Conservation (phyloP, 2,113 vertebrate genomes). For the Phodopus roborovskii region DNA sequence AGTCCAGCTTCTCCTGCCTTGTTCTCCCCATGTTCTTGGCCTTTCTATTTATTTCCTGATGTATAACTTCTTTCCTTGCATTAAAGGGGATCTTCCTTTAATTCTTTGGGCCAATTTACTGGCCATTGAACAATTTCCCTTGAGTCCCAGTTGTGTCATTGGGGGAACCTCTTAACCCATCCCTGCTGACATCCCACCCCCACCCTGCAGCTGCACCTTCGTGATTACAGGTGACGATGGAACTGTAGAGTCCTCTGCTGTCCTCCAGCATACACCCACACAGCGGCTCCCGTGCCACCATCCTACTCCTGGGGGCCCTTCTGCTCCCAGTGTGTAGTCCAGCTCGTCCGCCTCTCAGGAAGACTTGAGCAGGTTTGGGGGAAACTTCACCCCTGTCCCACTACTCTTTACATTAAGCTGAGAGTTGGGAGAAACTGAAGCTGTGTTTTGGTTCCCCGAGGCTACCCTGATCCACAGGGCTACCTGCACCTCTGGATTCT, state of each 20-base stretch:
- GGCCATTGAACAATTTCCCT: constrained; percentile 66
- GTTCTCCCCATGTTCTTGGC: not conserved
- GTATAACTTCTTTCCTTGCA: constrained; percentile 54
- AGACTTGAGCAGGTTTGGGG: constrained; percentile 41
- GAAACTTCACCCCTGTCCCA: not conserved
- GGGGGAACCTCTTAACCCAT: constrained; percentile 6
- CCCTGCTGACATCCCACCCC: not conserved
- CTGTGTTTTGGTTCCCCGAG: constrained; percentile 44
- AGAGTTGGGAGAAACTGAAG: constrained; percentile 56
- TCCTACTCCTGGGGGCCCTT: not conserved
- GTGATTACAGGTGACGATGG: constrained; percentile 1
- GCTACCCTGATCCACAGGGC: constrained; percentile 66
- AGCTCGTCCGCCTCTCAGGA: constrained; percentile 54
- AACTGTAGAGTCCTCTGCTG: constrained; percentile 33
- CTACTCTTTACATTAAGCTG: constrained; percentile 31
- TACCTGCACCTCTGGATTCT: constrained; percentile 70
- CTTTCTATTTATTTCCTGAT: constrained; percentile 80
- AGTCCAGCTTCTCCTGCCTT: constrained; percentile 33
- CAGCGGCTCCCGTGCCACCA: constrained; percentile 40
- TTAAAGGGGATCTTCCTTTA: constrained; percentile 71
- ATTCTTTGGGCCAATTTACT: constrained; percentile 75
- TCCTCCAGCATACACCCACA: constrained; percentile 41
- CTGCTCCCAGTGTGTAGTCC: not conserved
- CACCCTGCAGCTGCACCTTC: constrained; percentile 31
- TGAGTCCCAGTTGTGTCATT: constrained; percentile 62